phyloP scores from a whole-genome alignment of 2,113 vertebrate genomes.

The Grantiella picta region DNA sequence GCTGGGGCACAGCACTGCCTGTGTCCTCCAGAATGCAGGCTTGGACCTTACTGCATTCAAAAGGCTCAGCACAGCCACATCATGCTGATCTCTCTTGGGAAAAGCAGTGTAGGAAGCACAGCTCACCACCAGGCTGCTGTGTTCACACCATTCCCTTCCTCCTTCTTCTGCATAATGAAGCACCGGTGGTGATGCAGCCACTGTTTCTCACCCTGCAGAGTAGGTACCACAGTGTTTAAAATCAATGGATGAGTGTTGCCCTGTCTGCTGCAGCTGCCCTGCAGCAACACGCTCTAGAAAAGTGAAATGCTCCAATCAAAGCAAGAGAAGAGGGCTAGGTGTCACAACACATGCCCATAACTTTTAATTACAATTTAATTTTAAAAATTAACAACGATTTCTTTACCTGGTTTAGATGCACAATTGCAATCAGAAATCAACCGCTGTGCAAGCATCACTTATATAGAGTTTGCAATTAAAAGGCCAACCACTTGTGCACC shows the following conservation, averaged over 20 bases:
- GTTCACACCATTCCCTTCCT: background rate
- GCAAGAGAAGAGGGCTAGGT: background rate
- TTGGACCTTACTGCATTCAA: background rate
- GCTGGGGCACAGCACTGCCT: accelerated
- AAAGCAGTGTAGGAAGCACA: background rate
- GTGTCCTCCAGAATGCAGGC: background rate
- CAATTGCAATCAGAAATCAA: background rate
- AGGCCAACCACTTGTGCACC: background rate
- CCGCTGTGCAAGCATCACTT: background rate
- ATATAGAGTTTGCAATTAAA: background rate
- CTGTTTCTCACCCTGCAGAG: background rate
- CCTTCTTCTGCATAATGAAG: background rate
- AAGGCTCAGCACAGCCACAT: accelerated
- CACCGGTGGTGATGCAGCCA: background rate
- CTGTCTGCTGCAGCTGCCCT: background rate
- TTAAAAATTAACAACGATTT: background rate
- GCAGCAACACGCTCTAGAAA: background rate
- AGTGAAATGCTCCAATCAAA: background rate
- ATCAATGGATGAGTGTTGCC: background rate
- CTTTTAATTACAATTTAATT: background rate
- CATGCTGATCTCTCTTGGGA: background rate
- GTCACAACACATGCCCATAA: background rate
- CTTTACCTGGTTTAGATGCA: background rate
- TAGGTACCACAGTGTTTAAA: background rate
- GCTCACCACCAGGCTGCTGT: background rate